Conservation (phyloP, 2,113 vertebrate genomes). For the Cairina moschata region DNA sequence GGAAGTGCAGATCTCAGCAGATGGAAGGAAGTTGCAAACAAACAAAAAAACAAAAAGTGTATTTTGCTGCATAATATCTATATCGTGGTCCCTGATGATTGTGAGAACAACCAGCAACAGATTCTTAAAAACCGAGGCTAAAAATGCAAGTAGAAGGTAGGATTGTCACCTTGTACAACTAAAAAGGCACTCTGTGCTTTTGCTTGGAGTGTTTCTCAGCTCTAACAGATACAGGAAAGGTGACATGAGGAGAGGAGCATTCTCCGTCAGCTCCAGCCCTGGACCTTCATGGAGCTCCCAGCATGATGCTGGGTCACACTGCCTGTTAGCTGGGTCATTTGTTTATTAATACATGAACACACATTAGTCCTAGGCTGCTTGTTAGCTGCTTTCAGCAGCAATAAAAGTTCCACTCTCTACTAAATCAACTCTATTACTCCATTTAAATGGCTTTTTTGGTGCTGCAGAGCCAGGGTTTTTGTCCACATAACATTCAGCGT, state of each 20-base stretch:
- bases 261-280: background rate
- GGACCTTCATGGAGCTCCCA: background rate
- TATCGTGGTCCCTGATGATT: background rate
- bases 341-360: background rate
- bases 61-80: background rate
- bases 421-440: background rate
- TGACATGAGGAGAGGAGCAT: background rate
- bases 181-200: background rate
- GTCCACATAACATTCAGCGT: background rate
- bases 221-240: background rate
- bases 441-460: slow-evolving; percentile 14
- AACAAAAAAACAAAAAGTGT: background rate
- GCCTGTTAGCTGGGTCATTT: background rate
- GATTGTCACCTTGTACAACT: background rate
- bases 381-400: background rate
- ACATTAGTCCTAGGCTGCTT: background rate
- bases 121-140: background rate
- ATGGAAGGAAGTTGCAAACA: background rate
- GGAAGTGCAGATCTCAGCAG: accelerated
- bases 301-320: background rate
- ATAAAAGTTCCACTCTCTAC: background rate
- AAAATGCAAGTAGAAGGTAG: background rate
- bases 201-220: background rate
- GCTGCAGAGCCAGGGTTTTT: background rate
- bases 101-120: background rate